A percentile compares a stretch with the other conserved stretches of the same genome.
phyloP scores from a whole-genome alignment of 2,113 vertebrate genomes.

The Anser brachyrhynchus region DNA sequence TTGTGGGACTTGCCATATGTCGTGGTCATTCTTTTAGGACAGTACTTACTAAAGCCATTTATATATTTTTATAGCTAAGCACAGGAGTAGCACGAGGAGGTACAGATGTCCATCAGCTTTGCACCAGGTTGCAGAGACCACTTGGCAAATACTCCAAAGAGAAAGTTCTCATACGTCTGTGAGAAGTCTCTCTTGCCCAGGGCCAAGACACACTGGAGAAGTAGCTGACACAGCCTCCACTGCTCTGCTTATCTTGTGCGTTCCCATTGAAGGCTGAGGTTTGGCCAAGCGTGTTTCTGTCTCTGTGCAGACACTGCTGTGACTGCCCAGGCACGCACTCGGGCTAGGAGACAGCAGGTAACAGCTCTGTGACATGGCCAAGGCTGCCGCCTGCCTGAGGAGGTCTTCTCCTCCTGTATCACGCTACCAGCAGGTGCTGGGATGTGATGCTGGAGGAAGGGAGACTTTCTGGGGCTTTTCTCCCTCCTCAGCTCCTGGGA shows the following conservation, averaged over 20 bases:
- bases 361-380: not conserved
- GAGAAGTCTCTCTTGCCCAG: not conserved
- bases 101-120: not conserved
- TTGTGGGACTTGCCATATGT: not conserved
- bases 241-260: not conserved
- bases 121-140: not conserved
- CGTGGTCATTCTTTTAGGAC: not conserved
- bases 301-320: not conserved
- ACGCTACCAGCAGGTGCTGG: not conserved
- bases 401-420: not conserved
- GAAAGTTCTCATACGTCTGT: not conserved
- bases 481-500: not conserved
- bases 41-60: not conserved
- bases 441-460: not conserved
- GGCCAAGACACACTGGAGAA: not conserved
- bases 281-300: not conserved
- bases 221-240: not conserved
- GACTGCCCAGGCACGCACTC: not conserved
- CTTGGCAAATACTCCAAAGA: not conserved
- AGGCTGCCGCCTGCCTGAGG: not conserved
- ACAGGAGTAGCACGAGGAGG: not conserved
- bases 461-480: not conserved
- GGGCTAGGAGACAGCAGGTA: not conserved
- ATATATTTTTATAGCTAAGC: not conserved
- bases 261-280: not conserved